A percentile compares a stretch with the other conserved stretches of the same genome.
These are phyloP conservation scores for Syngnathoides biaculeatus DNA, from an alignment of 2,113 vertebrate genomes.

Conservation along the genomic window DNA sequence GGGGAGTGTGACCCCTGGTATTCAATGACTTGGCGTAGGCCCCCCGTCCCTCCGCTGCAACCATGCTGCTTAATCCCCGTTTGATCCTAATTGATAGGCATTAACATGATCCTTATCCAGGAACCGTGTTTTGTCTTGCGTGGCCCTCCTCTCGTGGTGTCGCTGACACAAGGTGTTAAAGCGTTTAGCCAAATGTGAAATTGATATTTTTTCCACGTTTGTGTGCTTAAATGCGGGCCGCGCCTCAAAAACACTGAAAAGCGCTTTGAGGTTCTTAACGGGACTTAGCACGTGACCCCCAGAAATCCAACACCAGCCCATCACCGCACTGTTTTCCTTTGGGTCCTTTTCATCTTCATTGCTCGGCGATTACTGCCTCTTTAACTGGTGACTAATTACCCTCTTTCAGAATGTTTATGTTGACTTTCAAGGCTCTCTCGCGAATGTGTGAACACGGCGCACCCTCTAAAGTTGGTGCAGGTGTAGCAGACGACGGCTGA, in stretches of 20 bases:
- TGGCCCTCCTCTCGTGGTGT: constrained; percentile 63
- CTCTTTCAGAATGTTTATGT: constrained; percentile 50
- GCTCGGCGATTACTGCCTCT: constrained; percentile 40
- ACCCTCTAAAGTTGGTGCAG: constrained; percentile 14
- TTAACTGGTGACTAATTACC: constrained; percentile 58
- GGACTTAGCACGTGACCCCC: constrained; percentile 69
- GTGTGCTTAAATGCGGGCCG: constrained; percentile 55
- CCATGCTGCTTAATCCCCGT: constrained; percentile 73
- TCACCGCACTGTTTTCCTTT: constrained; percentile 55
- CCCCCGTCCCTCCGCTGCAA: constrained; percentile 59
- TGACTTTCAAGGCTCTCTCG: constrained; percentile 16
- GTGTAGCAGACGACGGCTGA: neutral
- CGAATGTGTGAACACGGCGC: neutral
- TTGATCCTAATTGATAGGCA: constrained; percentile 78
- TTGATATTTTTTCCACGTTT: constrained; percentile 72
- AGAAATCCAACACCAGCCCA: constrained; percentile 55
- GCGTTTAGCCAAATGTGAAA: constrained; percentile 74
- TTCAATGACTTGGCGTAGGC: constrained; percentile 66
- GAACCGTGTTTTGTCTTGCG: constrained; percentile 70
- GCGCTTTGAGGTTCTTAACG: constrained; percentile 63
- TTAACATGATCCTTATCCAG: constrained; percentile 73
- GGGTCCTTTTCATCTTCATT: constrained; percentile 55
- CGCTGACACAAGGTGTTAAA: constrained; percentile 72
- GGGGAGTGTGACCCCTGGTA: constrained; percentile 67
- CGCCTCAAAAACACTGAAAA: constrained; percentile 54